phyloP scores from a whole-genome alignment of 2,113 vertebrate species.

The Fregetta grallaria region DNA sequence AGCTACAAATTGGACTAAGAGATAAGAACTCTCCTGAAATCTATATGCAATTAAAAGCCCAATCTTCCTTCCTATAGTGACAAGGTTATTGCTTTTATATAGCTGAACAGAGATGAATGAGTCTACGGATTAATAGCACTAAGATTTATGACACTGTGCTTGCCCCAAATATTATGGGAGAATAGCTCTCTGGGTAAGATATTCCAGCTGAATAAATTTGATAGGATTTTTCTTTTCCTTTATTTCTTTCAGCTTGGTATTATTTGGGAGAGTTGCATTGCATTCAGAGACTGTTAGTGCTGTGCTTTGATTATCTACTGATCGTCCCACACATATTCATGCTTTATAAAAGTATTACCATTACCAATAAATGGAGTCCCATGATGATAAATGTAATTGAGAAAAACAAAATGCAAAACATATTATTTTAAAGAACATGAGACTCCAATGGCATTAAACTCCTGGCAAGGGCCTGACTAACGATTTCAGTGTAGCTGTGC shows the following conservation, averaged over 20 bases:
- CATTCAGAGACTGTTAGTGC: background rate
- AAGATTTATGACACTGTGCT: constrained; percentile 70
- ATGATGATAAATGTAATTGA: background rate
- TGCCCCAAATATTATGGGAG: constrained; percentile 56
- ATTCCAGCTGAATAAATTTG: constrained; percentile 58
- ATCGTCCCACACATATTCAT: background rate
- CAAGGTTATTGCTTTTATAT: constrained; percentile 72
- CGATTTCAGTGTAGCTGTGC: background rate
- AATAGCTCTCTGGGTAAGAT: constrained; percentile 38
- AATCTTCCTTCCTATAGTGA: constrained; percentile 55
- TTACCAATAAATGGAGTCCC: background rate
- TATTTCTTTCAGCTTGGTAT: background rate
- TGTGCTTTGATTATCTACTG: background rate
- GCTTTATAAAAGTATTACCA: background rate
- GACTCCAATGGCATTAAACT: background rate
- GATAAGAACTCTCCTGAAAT: constrained; percentile 67
- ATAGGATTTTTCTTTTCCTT: constrained; percentile 29
- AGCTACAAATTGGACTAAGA: constrained; percentile 55
- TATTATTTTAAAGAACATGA: background rate
- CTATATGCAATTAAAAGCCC: constrained; percentile 70
- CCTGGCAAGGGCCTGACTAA: background rate
- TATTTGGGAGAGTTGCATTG: background rate
- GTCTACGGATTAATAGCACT: constrained; percentile 47
- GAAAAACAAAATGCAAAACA: background rate
- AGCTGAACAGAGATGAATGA: constrained; percentile 70